Percentiles rank a stretch among this genome's conserved stretches.
phyloP scores from a whole-genome alignment of 1,140 invertebrate species.

The Dendrolimus kikuchii region DNA sequence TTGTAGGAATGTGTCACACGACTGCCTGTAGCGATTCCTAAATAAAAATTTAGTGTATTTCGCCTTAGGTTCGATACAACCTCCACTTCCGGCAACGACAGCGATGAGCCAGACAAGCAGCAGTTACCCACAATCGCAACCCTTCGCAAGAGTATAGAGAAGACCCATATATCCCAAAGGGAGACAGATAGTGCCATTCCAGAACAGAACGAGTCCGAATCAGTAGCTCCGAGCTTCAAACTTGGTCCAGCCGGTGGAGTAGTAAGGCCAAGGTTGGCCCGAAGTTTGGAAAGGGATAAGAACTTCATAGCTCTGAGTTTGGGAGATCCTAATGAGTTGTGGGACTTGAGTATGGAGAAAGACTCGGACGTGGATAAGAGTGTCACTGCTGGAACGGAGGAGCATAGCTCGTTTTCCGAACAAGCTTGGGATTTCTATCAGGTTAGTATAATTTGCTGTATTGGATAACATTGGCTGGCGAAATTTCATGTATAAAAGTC shows the following conservation, averaged over 20 bases:
- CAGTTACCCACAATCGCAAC: conserved; percentile 48
- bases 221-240: conserved; percentile 73
- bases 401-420: conserved; percentile 89
- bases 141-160: conserved; percentile 62
- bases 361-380: conserved; percentile 66
- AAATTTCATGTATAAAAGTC: no score
- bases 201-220: conserved; percentile 49
- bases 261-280: conserved; percentile 53
- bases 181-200: conserved; percentile 62
- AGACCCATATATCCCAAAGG: conserved; percentile 60
- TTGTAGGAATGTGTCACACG: no score
- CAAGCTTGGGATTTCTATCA: conserved; percentile 89
- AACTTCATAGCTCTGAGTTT: conserved; percentile 55
- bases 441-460: conserved; percentile 47
- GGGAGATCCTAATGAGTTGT: conserved; percentile 52
- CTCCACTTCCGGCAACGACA: conserved; percentile 69
- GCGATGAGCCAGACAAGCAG: conserved; percentile 59
- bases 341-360: conserved; percentile 57
- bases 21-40: no score
- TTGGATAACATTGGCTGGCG: no score
- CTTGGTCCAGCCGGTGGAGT: conserved; percentile 71
- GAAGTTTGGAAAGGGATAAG: conserved; percentile 54
- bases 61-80: conserved; percentile 59
- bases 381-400: conserved; percentile 74
- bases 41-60: neutral